Evolutionary conservation across 2,113 vertebrate genomes (phyloP).

Genomic region (Corydoras sp.): DNA sequence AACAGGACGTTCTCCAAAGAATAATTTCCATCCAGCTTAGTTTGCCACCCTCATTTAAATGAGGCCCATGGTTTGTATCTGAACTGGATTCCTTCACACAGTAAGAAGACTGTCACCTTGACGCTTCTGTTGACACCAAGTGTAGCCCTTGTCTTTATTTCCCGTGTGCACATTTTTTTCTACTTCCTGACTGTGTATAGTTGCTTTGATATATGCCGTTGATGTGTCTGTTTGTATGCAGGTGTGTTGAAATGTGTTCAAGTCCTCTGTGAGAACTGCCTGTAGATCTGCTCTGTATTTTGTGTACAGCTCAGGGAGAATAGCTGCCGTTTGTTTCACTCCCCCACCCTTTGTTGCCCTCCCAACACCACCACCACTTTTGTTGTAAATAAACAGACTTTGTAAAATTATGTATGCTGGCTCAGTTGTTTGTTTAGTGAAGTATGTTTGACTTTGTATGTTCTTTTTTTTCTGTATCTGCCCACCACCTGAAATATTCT

Average conservation of each 20-base stretch:
- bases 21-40: too few relatives aligned
- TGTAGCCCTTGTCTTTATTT: slow-evolving; percentile 18
- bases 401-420: slow-evolving; percentile 37
- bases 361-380: slow-evolving; percentile 50
- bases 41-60: too few relatives aligned
- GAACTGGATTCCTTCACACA: too few relatives aligned
- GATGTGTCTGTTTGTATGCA: background rate
- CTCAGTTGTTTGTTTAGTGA: background rate
- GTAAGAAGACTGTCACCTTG: too few relatives aligned
- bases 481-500: too few relatives aligned
- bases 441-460: too few relatives aligned
- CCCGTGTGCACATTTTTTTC: background rate
- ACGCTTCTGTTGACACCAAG: slow-evolving; percentile 19
- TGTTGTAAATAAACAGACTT: slow-evolving; percentile 75
- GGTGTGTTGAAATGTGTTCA: background rate
- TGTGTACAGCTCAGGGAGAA: slow-evolving; percentile 68
- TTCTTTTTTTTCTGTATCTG: too few relatives aligned
- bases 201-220: slow-evolving; percentile 7
- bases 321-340: slow-evolving; percentile 52
- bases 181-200: slow-evolving; percentile 11
- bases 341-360: slow-evolving; percentile 34
- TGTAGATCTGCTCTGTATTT: slow-evolving; percentile 27
- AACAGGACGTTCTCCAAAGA: too few relatives aligned
- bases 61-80: too few relatives aligned
- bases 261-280: slow-evolving; percentile 9